Evolutionary conservation across 2,113 vertebrate species (phyloP), one percentile per base, ranked within the genome.

Genomic region (Lophochroa leadbeateri): DNA sequence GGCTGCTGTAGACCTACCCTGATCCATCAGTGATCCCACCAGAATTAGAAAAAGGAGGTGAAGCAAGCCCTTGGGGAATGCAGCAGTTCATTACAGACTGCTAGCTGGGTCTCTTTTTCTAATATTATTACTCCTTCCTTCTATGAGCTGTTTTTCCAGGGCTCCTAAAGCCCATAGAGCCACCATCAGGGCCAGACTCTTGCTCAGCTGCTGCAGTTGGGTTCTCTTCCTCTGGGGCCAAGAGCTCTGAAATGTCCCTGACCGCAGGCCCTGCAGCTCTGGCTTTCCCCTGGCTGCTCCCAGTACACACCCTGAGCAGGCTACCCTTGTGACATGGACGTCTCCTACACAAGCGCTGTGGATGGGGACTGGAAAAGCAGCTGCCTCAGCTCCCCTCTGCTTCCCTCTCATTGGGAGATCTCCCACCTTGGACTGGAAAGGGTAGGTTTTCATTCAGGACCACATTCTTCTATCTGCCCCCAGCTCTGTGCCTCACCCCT

Each of bases 221-320:
- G 43, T 53, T 84, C 52, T 50, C 17, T 67, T 81, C n/a, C 0
- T 0, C 37, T 29, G 46, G 12, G 28, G 17, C 37, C 27, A 19
- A 20, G 35, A 81, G 35, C 53, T 61, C 63, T 43, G 43, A 80
- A 50, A 50, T 7, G 24, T 78, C 39, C n/a, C 61, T 27, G 20
- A 41, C 4, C 0, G 0, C 50, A 65, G 0, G 1, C 2, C 4
- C 46, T 74, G 47, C 8, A 39, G 13, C 37, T 63, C 43, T 27
- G 57, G 11, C 33, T 88, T 41, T 85, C 9, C 74, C 55, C 50
- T 74, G 60, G 8, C 24, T 68, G 28, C 29, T 82, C 19, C 41
- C 1, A 5, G 53, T 43, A 49, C 2, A 4, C 0, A 3, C n/a
- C 53, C 74, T 24, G 24, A 65, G 49, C 44, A 61, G 53, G 9